These are phyloP conservation scores for Scarus forsteni DNA, from an alignment of 2,797 vertebrate species.

Conservation along the genomic window DNA sequence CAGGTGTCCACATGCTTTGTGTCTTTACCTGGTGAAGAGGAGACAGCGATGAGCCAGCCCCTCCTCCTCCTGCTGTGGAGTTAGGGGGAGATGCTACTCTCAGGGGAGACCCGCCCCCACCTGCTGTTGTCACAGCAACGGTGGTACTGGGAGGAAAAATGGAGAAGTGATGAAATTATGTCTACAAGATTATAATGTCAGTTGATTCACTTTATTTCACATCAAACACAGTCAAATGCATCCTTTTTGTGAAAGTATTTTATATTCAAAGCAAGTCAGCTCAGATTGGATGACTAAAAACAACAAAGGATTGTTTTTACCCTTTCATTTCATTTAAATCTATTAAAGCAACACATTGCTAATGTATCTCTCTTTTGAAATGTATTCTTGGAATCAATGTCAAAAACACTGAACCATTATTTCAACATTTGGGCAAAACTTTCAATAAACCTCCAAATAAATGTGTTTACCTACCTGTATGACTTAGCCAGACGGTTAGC, in stretches of 20 bases:
- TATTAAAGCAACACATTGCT: neutral
- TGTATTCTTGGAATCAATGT: neutral
- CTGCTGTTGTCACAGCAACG: constrained; percentile 79
- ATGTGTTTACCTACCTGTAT: constrained; percentile 84
- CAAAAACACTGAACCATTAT: constrained; percentile 2
- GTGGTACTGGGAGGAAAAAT: constrained; percentile 68
- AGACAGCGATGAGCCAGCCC: constrained; percentile 82
- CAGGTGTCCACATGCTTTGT: neutral
- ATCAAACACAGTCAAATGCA: neutral
- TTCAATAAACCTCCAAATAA: neutral
- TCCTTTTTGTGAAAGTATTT: neutral
- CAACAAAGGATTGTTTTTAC: constrained; percentile 8
- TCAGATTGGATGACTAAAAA: neutral
- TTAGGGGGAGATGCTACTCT: constrained; percentile 93
- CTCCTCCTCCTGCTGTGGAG: constrained; percentile 85
- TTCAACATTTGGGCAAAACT: neutral
- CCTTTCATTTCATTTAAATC: constrained; percentile 1
- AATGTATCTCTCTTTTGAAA: constrained; percentile 15
- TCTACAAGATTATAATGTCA: constrained; percentile 2
- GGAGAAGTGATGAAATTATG: constrained; percentile 6
- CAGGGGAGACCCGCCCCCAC: constrained; percentile 86
- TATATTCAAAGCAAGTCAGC: neutral
- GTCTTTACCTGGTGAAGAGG: constrained; percentile 91
- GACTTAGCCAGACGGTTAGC: constrained; percentile 94
- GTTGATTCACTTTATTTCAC: constrained; percentile 13